Percentiles rank a stretch among this genome's conserved stretches.
Conservation (phyloP, 1,140 invertebrate genomes). For the Diachasma alloeum region DNA sequence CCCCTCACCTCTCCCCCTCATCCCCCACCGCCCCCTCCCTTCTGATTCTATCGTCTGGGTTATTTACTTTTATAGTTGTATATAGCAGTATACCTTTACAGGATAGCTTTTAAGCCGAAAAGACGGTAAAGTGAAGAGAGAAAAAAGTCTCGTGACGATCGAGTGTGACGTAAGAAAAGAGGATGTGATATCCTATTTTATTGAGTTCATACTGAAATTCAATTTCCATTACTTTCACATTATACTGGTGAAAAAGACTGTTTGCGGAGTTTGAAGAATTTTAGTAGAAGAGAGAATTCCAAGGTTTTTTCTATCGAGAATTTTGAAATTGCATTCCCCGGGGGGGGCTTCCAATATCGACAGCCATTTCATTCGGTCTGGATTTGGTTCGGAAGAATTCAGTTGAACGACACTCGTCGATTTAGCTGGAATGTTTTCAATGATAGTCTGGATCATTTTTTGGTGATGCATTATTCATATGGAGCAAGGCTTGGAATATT, state of each 20-base stretch:
- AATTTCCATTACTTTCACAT: not conserved
- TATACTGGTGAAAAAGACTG: not conserved
- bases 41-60: slow-evolving; percentile 19
- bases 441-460: too few relatives aligned
- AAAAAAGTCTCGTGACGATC: slow-evolving; percentile 1
- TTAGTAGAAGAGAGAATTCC: too few relatives aligned
- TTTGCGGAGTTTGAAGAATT: too few relatives aligned
- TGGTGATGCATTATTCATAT: too few relatives aligned
- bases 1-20: not conserved
- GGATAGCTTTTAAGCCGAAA: slow-evolving; percentile 25
- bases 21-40: not conserved
- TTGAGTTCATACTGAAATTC: not conserved
- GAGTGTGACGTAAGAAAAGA: not conserved
- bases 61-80: slow-evolving; percentile 28
- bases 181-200: not conserved
- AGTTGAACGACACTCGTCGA: too few relatives aligned
- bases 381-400: too few relatives aligned
- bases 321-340: too few relatives aligned
- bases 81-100: not conserved
- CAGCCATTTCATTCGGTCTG: too few relatives aligned
- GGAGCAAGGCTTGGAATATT: too few relatives aligned
- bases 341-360: too few relatives aligned
- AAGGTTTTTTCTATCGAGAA: too few relatives aligned
- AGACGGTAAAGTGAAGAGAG: not conserved
- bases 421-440: too few relatives aligned